Base-by-base conservation (phyloP, 2,888 invertebrate species). In the Thelaira solivaga region DNA sequence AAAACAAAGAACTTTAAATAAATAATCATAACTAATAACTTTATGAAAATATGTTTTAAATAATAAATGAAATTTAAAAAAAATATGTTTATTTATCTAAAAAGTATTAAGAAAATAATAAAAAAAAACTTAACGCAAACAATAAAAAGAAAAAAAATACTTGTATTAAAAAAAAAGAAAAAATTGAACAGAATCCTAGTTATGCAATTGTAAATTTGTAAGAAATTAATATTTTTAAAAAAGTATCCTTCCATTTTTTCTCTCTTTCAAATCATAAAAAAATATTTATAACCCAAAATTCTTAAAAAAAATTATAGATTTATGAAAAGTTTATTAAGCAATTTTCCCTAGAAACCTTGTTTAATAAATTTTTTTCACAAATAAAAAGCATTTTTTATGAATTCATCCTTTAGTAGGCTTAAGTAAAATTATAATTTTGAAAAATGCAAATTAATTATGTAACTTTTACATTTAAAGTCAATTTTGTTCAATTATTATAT, bases 401-500 rank as follows among this genome's bases (percentile, higher is more conserved):
- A n/a, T n/a, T n/a, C n/a, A n/a, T n/a, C n/a, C n/a, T n/a, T n/a
- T n/a, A n/a, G n/a, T n/a, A n/a, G n/a, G n/a, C n/a, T n/a, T n/a
- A n/a, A n/a, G n/a, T n/a, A n/a, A n/a, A n/a, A n/a, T n/a, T n/a
- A n/a, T n/a, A n/a, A n/a, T n/a, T n/a, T n/a, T n/a, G n/a, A n/a
- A n/a, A n/a, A n/a, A n/a, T n/a, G n/a, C n/a, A 24, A 13, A 43
- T 31, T 51, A 22, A 26, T 36, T 31, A 11, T 18, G 22, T 13
- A 20, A 53, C 34, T 65, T 31, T 29, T 55, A 47, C 55, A 80
- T 75, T 80, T 57, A 75, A 80, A 81, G 82, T 83, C 82, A 83
- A 83, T 83, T 83, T 77, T 78, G 80, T 82, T 82, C 82, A 83
- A 82, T 81, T 81, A 82, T n/a, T n/a, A 51, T 74, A 18, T 53